Conservation (phyloP, 2,113 vertebrate genomes). For the Gavialis gangeticus region DNA sequence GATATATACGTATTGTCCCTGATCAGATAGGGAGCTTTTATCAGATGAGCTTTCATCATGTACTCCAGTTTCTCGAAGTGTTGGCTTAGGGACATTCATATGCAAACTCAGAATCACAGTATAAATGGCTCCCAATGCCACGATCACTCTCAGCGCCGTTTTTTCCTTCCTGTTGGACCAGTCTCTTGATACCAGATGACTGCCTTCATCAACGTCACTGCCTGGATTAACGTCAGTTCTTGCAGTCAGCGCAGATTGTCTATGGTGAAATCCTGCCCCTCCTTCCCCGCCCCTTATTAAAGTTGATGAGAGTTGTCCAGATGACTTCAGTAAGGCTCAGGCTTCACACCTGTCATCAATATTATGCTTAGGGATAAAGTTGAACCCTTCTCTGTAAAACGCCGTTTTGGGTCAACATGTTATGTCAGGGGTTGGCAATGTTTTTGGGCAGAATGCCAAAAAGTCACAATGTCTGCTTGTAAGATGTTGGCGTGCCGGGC, state of each 20-base stretch:
- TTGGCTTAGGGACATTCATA: not conserved
- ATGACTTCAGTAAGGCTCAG: not conserved
- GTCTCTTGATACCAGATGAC: fast-evolving
- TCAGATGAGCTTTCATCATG: not conserved
- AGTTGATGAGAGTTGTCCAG: not conserved
- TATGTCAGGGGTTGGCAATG: not conserved
- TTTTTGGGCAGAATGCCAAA: too few relatives aligned
- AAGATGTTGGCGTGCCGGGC: too few relatives aligned
- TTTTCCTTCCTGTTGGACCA: not conserved
- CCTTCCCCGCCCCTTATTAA: not conserved
- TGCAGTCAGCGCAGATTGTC: not conserved
- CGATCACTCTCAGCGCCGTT: not conserved
- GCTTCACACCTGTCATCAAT: not conserved
- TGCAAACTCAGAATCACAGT: not conserved
- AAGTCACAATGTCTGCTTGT: too few relatives aligned
- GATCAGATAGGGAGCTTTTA: not conserved
- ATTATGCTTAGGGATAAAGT: fast-evolving
- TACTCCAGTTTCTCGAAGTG: not conserved
- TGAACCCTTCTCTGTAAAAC: not conserved
- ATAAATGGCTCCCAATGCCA: not conserved
- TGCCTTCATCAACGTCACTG: not conserved
- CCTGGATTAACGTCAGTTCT: not conserved
- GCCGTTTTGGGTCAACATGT: not conserved
- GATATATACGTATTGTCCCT: not conserved
- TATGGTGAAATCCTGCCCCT: not conserved